A percentile compares a stretch with the other conserved stretches of the same genome.
phyloP scores from a whole-genome alignment of 2,113 vertebrate genomes.

The Mastomys natalensis region DNA sequence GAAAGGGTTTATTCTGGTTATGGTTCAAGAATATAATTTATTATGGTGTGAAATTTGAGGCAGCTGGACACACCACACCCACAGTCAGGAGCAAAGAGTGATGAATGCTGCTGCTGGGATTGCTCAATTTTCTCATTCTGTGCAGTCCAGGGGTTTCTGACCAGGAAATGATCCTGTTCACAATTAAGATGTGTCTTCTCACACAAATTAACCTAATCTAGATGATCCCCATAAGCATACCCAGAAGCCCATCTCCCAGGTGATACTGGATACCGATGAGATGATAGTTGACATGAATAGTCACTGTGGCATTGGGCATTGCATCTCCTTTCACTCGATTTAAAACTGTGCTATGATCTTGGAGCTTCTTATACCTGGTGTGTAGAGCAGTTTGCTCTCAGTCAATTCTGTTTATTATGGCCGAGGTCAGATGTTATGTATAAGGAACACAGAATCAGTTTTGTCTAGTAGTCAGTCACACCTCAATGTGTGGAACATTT shows the following conservation, averaged over 20 bases:
- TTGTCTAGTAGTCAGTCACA: neutral
- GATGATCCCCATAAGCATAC: too few species aligned
- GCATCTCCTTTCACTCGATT: neutral
- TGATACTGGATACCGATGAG: neutral
- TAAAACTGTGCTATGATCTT: neutral
- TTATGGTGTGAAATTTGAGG: neutral
- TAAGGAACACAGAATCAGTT: neutral
- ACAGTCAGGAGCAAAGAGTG: neutral
- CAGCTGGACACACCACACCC: too few species aligned
- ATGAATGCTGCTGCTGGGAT: neutral
- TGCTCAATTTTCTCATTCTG: neutral
- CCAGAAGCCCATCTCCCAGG: neutral
- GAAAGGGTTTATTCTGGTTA: neutral
- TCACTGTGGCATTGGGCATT: too few species aligned
- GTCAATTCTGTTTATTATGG: neutral
- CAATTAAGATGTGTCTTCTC: neutral
- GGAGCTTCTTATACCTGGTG: neutral
- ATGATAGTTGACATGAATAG: neutral
- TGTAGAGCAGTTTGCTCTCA: neutral
- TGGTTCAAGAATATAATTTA: neutral
- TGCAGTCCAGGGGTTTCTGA: too few species aligned
- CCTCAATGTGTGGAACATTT: neutral
- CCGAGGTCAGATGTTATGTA: neutral
- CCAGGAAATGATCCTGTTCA: neutral
- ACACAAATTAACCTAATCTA: too few species aligned